A percentile compares a stretch with the other conserved stretches of the same genome.
Conservation (phyloP, 2,113 vertebrate genomes). For the Vimba vimba region DNA sequence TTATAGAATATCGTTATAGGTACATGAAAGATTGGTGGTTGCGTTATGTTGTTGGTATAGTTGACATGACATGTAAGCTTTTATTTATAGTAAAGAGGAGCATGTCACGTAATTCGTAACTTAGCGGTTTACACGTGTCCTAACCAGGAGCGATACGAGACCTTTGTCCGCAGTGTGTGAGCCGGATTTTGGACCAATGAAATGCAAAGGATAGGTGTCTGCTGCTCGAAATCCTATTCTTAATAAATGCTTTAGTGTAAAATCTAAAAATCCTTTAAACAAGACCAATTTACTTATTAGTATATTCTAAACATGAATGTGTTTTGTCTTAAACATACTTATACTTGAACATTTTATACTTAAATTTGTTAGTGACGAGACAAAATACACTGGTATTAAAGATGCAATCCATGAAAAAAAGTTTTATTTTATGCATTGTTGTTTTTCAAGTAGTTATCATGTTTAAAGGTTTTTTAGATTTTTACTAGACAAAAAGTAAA, state of each 20-base stretch:
- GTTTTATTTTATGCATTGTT: not conserved
- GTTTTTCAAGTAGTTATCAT: not conserved
- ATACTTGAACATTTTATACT: no score
- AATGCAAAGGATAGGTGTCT: not conserved
- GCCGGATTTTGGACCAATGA: not conserved
- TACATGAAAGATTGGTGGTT: constrained; percentile 6
- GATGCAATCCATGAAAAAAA: not conserved
- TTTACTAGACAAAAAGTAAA: not conserved
- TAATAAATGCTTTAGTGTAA: not conserved
- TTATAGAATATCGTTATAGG: constrained; percentile 15
- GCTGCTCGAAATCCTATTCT: not conserved
- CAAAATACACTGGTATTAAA: not conserved
- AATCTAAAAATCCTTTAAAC: not conserved
- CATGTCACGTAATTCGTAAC: not conserved
- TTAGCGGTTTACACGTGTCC: not conserved
- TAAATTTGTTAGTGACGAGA: not conserved
- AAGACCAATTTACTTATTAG: not conserved
- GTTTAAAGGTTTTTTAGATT: not conserved
- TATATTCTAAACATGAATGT: not conserved
- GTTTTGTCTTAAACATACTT: not conserved
- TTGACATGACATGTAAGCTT: not conserved
- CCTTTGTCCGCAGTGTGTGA: not conserved
- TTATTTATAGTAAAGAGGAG: constrained; percentile 3
- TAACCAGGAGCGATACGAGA: not conserved
- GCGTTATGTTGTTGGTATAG: not conserved